Base-by-base conservation (phyloP, 92 coral and sea anemone genomes). In the Zoanthus sociatus region DNA sequence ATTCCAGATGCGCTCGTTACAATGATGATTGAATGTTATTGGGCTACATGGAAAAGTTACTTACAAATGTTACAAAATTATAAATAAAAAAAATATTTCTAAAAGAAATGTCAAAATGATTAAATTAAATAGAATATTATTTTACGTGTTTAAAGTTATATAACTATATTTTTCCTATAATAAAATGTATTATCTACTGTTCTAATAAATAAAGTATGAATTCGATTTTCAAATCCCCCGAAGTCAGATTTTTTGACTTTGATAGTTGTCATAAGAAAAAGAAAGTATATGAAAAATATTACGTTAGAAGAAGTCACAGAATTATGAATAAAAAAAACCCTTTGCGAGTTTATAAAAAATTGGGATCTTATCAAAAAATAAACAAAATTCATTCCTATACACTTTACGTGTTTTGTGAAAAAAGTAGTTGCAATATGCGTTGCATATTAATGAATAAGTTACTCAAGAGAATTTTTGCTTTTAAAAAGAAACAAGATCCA, bases 11-110 rank as follows among this genome's bases (percentile, higher is more conserved):
- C 69, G 26, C 47, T 92, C 18, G 71, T 86, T 7, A 83, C 93
- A 56, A 84, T 92, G 95, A 64, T 92, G 6, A 83, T 90, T 0
- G 89, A 90, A n/a, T 87, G 91, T 76, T 77, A 81, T 54, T 92
- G 91, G 89, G 47, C 18, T 15, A 88, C 74, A 2, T 90, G 95
- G 95, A 69, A 18, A 58, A 44, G 73, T 10, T 92, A 77, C 64
- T 88, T 71, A 55, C 9, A 51, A 32, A 67, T 20, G 0, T 21
- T 77, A 9, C 45, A 77, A 0, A 56, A 86, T 32, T 89, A 7
- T 12, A 56, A 78, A 78, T 2, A 4, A 54, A 4, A 54, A 10
- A 12, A 51, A 26, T 26, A 26, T 26, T 26, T 26, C 26, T 26
- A 26, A 26, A 37, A 37, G 4, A 37, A 37, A 37, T 1, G 1